Evolutionary conservation across 2,113 vertebrate species (phyloP).

Genomic region (Athene cunicularia): DNA sequence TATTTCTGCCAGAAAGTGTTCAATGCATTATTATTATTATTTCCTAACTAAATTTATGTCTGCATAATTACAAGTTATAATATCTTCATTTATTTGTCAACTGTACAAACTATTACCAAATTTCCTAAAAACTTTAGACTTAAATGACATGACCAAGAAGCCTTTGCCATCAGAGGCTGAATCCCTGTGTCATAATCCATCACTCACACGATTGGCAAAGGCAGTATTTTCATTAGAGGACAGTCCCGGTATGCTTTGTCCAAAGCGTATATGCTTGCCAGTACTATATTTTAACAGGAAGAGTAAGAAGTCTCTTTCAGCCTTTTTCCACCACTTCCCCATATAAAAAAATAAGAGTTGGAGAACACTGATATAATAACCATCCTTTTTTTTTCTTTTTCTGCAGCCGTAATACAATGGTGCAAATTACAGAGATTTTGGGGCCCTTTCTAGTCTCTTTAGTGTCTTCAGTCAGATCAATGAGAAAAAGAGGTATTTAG

Average conservation of each 20-base stretch:
- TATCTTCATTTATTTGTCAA: background rate
- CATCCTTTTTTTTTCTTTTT: background rate
- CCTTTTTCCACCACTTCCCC: background rate
- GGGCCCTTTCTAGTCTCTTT: background rate
- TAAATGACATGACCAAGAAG: background rate
- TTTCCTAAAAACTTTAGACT: background rate
- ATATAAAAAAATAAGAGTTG: background rate
- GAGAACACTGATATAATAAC: background rate
- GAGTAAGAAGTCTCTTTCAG: background rate
- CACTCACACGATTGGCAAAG: background rate
- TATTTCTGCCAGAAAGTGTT: background rate
- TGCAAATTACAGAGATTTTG: background rate
- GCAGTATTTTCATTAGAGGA: background rate
- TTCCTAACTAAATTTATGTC: background rate
- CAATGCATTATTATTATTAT: background rate
- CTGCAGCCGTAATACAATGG: fast-evolving
- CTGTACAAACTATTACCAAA: background rate
- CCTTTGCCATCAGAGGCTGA: background rate
- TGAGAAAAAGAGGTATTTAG: background rate
- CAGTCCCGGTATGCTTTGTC: background rate
- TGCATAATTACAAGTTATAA: background rate
- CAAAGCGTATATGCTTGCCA: background rate
- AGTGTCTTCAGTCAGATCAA: background rate
- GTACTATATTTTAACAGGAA: background rate
- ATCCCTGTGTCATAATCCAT: background rate